A percentile compares a stretch with the other conserved stretches of the same genome.
Conservation (phyloP, 2,797 vertebrate species). For the Pempheris klunzingeri region DNA sequence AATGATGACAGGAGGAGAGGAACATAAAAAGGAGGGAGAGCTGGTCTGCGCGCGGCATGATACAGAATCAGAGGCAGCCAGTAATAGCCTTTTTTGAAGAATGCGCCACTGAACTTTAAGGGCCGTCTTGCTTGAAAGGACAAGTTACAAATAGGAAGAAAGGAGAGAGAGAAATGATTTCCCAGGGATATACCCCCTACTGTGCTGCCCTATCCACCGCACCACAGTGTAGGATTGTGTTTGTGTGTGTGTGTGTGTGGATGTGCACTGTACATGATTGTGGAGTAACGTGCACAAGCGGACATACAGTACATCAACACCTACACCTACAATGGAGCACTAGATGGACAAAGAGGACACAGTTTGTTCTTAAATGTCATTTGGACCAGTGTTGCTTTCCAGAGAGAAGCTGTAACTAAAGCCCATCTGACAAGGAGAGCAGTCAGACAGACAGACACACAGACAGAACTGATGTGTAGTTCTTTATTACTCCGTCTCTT, state of each 20-base stretch:
- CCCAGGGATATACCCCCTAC: slow-evolving; percentile 79
- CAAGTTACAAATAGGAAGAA: slow-evolving; percentile 84
- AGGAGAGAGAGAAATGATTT: slow-evolving; percentile 81
- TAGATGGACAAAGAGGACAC: slow-evolving; percentile 24
- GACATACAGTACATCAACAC: slow-evolving; percentile 11
- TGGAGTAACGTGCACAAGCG: slow-evolving; percentile 38
- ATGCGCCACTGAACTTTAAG: slow-evolving; percentile 87
- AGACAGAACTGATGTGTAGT: slow-evolving; percentile 51
- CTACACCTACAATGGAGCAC: slow-evolving; percentile 11
- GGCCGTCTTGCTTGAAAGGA: slow-evolving; percentile 87
- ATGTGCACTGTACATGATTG: slow-evolving; percentile 26
- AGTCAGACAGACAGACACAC: slow-evolving; percentile 43
- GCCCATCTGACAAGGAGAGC: slow-evolving; percentile 38
- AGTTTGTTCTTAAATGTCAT: slow-evolving; percentile 56
- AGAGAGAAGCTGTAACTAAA: slow-evolving; percentile 45
- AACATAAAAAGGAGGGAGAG: slow-evolving; percentile 81
- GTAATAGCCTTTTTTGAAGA: slow-evolving; percentile 88
- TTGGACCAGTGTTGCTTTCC: slow-evolving; percentile 30
- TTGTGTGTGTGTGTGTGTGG: slow-evolving; percentile 28
- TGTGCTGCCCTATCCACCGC: slow-evolving; percentile 76
- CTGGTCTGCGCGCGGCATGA: slow-evolving; percentile 80
- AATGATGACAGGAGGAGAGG: slow-evolving; percentile 78
- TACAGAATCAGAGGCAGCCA: slow-evolving; percentile 84
- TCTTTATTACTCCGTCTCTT: slow-evolving; percentile 75
- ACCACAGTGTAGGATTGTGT: slow-evolving; percentile 50